Conservation (phyloP, 2,888 invertebrate species). For the Amphipoea oculea region DNA sequence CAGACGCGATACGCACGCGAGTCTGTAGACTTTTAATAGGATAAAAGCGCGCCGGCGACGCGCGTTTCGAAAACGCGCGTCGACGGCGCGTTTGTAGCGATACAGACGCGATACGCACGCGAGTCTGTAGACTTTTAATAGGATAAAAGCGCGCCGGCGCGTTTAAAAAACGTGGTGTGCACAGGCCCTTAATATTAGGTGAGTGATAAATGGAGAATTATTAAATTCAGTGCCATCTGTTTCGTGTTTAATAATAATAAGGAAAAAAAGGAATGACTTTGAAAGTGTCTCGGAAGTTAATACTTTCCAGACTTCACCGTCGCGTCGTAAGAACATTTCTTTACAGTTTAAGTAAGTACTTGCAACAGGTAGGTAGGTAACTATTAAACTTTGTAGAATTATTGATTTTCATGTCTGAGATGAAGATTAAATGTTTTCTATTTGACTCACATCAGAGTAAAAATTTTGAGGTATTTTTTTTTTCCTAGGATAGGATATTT, state of each 20-base stretch:
- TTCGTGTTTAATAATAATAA: constrained; percentile 32
- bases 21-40: too few relatives aligned
- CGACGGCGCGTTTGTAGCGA: too few relatives aligned
- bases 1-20: too few relatives aligned
- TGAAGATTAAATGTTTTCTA: background rate
- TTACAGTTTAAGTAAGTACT: background rate
- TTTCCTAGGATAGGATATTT: too few relatives aligned
- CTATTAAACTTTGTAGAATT: background rate
- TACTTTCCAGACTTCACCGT: constrained; percentile 25
- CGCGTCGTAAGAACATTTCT: background rate
- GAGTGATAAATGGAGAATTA: constrained; percentile 31
- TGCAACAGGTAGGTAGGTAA: background rate
- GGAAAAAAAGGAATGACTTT: constrained; percentile 11
- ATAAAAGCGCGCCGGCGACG: too few relatives aligned
- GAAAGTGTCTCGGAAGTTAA: constrained; percentile 30
- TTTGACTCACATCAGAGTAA: background rate
- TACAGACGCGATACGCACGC: too few relatives aligned
- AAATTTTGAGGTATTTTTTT: background rate
- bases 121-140: too few relatives aligned
- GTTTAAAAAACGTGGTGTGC: too few relatives aligned
- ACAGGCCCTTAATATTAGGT: constrained; percentile 1
- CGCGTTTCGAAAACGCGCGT: too few relatives aligned
- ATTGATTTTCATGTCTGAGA: background rate
- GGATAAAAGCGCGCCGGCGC: too few relatives aligned
- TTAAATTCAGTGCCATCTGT: constrained; percentile 28